These are phyloP conservation scores for Todiramphus saurophagus DNA, from an alignment of 2,113 vertebrate species.

Conservation along the genomic window DNA sequence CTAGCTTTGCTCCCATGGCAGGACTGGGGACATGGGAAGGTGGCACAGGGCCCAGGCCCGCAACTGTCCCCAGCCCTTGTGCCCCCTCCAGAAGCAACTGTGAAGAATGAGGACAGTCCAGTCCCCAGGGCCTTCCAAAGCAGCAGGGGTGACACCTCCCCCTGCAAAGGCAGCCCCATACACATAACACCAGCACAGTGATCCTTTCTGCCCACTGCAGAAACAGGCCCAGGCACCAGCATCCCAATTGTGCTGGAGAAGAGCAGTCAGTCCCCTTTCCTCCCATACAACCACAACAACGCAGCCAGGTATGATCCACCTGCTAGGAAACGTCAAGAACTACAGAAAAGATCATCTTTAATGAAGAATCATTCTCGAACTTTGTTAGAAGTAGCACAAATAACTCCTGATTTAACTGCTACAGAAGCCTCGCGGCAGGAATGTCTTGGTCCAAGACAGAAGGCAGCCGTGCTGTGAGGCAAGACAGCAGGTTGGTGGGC, in stretches of 20 bases:
- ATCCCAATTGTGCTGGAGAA: neutral
- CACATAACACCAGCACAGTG: neutral
- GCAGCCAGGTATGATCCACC: neutral
- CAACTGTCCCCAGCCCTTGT: neutral
- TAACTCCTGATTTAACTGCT: conserved; percentile 18
- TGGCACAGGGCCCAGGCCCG: neutral
- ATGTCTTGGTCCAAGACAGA: neutral
- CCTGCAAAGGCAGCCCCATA: no score
- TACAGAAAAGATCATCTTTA: conserved; percentile 43
- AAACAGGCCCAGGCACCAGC: neutral
- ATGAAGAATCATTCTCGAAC: conserved; percentile 17
- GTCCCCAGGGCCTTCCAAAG: neutral
- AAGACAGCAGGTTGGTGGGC: neutral
- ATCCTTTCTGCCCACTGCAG: neutral
- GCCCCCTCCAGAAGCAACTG: neutral
- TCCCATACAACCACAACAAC: neutral
- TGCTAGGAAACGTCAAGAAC: neutral
- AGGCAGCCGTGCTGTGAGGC: neutral
- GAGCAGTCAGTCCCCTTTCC: neutral
- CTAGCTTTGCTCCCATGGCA: neutral
- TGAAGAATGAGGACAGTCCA: neutral
- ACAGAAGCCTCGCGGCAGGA: neutral
- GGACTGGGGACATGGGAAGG: neutral
- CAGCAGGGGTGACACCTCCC: neutral
- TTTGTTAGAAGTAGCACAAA: conserved; percentile 12